phyloP scores from a whole-genome alignment of 2,888 invertebrate species.

The Coleophora flavipennella region DNA sequence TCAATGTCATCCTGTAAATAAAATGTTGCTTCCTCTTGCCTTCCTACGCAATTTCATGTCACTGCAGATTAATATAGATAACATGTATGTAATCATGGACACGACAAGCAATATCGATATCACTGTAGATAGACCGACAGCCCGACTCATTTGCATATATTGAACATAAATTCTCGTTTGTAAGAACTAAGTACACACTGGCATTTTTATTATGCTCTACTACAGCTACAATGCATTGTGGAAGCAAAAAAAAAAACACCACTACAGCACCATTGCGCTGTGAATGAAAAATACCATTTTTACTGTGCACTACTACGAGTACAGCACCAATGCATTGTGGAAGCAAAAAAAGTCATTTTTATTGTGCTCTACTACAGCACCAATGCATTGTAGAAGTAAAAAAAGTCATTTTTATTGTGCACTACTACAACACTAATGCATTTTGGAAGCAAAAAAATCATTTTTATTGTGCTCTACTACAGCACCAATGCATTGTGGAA shows the following conservation, averaged over 20 bases:
- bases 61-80: too few species aligned
- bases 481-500: constrained; percentile 36
- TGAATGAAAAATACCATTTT: constrained; percentile 64
- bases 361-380: constrained; percentile 14
- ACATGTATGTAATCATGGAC: too few species aligned
- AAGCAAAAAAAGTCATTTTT: constrained; percentile 55
- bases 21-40: too few species aligned
- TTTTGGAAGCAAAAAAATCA: constrained; percentile 53
- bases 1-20: too few species aligned
- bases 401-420: constrained; percentile 43
- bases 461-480: constrained; percentile 27
- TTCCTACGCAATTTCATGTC: too few species aligned
- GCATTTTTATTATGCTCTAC: constrained; percentile 35
- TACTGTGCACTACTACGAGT: constrained; percentile 49
- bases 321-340: too few species aligned
- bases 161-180: constrained; percentile 70
- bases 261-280: constrained; percentile 23
- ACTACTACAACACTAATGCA: neutral
- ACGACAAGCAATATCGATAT: constrained; percentile 1
- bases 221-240: too few species aligned
- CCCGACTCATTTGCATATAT: constrained; percentile 61
- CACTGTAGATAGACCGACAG: constrained; percentile 29
- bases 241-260: constrained; percentile 46
- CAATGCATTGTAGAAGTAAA: constrained; percentile 55
- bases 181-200: constrained; percentile 68